Evolutionary conservation across 2,113 vertebrate genomes (phyloP), one percentile per base, ranked within the genome.

Genomic region (Python bivittatus): DNA sequence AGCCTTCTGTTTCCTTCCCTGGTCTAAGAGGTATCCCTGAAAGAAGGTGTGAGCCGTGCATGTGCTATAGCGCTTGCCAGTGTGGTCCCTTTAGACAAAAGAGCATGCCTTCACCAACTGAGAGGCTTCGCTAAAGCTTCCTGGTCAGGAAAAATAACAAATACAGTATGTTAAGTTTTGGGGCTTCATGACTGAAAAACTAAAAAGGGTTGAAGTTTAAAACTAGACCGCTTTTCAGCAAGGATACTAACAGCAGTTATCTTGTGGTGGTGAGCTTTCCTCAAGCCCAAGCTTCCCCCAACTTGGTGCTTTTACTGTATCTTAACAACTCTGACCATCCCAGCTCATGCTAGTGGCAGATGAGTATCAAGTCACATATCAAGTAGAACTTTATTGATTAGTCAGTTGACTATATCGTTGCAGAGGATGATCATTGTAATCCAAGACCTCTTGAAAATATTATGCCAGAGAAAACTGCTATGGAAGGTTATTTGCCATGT

Each of bases 21-120:
- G 96, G 95, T 88, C 88, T 96, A 91, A 96, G 97, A 98, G 98
- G 97, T 98, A 97, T 96, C 96, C 33, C 94, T 95, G 84, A 61
- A 96, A 96, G 96, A 95, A 96, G 92, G 97, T 96, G 96, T 97
- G 97, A 94, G 89, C 95, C 96, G 86, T 97, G 98, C 96, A 97
- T 97, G 97, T 95, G 94, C 96, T 96, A 96, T 95, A 93, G 52
- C 90, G 96, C 87, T 91, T 93, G 86, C 94, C 93, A 95, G 93
- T 96, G 93, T 94, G 44, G 93, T 94, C 94, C 94, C 91, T 91
- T 93, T 89, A 96, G 92, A 58, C 89, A 93, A 95, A 90, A 92
- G 83, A 94, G 92, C 94, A 86, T 94, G 92, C 29, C 83, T 91
- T 88, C 93, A 93, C 92, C 93, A 93, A 96, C 89, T 92, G 17